Conservation (phyloP, 2,797 vertebrate genomes). For the Microctenopoma stevenorrisi region DNA sequence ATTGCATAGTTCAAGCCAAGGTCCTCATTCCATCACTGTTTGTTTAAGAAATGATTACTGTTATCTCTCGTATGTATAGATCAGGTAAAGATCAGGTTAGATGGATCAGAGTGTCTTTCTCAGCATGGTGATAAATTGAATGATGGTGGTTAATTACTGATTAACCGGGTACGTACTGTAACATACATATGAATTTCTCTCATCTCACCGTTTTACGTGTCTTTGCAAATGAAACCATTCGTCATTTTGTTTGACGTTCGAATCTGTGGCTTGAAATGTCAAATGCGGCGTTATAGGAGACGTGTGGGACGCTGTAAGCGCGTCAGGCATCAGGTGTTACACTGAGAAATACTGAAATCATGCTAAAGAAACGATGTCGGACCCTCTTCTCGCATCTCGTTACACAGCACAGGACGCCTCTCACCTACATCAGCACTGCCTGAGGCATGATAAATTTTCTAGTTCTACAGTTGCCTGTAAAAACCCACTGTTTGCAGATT, state of each 20-base stretch:
- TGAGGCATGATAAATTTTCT: constrained; percentile 47
- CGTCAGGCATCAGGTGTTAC: background rate
- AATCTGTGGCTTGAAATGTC: background rate
- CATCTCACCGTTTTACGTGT: constrained; percentile 11
- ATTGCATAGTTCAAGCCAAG: background rate
- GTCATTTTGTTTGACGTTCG: constrained; percentile 3
- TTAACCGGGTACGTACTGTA: constrained; percentile 10
- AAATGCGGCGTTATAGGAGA: background rate
- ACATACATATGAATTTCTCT: constrained; percentile 2
- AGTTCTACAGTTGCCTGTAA: constrained; percentile 59
- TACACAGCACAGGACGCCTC: constrained; percentile 8
- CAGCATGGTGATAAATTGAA: background rate
- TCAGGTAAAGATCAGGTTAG: background rate
- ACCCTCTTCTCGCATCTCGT: background rate
- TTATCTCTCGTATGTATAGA: background rate
- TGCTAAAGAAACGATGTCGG: background rate
- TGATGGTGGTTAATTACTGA: constrained; percentile 1
- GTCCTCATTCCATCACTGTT: background rate
- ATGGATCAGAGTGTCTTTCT: background rate
- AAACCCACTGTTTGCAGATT: constrained; percentile 58
- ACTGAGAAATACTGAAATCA: background rate
- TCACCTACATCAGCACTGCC: constrained; percentile 30
- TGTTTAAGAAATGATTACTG: background rate
- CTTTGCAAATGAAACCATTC: constrained; percentile 2
- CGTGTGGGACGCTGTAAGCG: background rate